Evolutionary conservation across 2,797 vertebrate genomes (phyloP), one percentile per base, ranked within the genome.

Genomic region (Eptatretus atami): DNA sequence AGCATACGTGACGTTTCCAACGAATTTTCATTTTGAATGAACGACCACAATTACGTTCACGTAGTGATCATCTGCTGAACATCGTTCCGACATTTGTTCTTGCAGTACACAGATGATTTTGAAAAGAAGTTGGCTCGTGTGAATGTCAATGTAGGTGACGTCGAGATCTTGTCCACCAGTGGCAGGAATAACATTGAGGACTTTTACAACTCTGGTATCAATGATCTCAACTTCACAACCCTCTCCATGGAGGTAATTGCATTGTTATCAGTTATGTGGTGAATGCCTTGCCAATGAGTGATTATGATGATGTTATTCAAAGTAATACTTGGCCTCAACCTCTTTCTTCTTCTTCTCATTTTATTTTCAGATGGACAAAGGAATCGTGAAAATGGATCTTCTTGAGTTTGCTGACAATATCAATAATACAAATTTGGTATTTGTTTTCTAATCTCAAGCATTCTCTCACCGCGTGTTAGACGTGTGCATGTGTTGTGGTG

Each of bases 91-190:
- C 31, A 2, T 61, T 61, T n/a, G 12, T 25, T 25, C 24, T 25
- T 64, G 25, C 72, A 87, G 84, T 81, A 82, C 66, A 77, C 74
- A 1, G 70, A 9, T 9, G 13, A 77, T n/a, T 76, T 86, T 68
- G 60, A 71, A 55, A 11, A 65, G 1, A 25, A 64, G 6, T 77
- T 90, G 1, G 65, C 78, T 1, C 68, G 69, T 2, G 66, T 69
- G 13, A 11, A 76, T 55, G 72, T 90, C 71, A 69, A 52, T 44
- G 66, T 84, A 65, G 64, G 72, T 53, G 63, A 65, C 11, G 64
- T 80, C 68, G 71, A 65, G 2, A 67, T 90, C 63, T 73, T 90
- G 64, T 73, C 15, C 53, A 57, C 71, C 1, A 69, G 69, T 0
- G 70, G 76, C 54, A 68, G 65, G 65, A 52, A 64, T 0, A 64